phyloP scores from a whole-genome alignment of 1,140 invertebrate species.

The Hylaeus volcanicus region DNA sequence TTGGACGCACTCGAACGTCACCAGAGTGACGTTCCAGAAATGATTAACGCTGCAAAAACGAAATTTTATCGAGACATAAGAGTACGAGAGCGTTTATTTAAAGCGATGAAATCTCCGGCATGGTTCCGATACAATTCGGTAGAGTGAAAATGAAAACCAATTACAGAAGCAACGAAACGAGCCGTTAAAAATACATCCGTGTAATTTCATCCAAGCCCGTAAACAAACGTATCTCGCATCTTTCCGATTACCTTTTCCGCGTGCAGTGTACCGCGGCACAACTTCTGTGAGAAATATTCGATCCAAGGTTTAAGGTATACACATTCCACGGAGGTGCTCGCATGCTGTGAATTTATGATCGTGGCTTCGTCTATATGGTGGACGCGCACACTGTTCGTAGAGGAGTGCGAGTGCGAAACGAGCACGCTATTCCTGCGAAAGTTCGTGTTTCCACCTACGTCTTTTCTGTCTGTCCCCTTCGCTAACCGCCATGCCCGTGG shows the following conservation, averaged over 20 bases:
- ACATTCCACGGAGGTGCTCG: slow-evolving; percentile 49
- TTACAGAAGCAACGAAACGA: slow-evolving; percentile 23
- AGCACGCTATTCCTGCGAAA: slow-evolving; percentile 41
- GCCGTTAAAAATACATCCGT: no score
- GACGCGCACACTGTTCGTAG: not conserved
- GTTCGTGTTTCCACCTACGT: slow-evolving; percentile 67
- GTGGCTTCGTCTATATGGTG: slow-evolving; percentile 48
- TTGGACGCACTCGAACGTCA: not conserved
- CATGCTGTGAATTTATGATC: slow-evolving; percentile 68
- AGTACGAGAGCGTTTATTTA: not conserved
- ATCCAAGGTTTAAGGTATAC: slow-evolving; percentile 68
- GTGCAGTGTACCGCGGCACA: slow-evolving; percentile 15
- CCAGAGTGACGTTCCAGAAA: not conserved
- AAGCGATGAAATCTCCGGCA: not conserved
- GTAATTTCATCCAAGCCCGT: no score
- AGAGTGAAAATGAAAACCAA: slow-evolving; percentile 15
- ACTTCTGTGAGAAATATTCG: slow-evolving; percentile 56
- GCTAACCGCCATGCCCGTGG: slow-evolving; percentile 19
- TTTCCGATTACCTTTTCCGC: slow-evolving; percentile 63
- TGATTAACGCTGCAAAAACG: not conserved
- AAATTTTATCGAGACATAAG: no score
- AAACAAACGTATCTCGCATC: no score
- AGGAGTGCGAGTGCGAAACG: slow-evolving; percentile 28
- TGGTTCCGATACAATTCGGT: slow-evolving; percentile 26
- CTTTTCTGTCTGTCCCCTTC: slow-evolving; percentile 19